Conservation (phyloP, 2,113 vertebrate genomes). For the Elaphurus davidianus region DNA sequence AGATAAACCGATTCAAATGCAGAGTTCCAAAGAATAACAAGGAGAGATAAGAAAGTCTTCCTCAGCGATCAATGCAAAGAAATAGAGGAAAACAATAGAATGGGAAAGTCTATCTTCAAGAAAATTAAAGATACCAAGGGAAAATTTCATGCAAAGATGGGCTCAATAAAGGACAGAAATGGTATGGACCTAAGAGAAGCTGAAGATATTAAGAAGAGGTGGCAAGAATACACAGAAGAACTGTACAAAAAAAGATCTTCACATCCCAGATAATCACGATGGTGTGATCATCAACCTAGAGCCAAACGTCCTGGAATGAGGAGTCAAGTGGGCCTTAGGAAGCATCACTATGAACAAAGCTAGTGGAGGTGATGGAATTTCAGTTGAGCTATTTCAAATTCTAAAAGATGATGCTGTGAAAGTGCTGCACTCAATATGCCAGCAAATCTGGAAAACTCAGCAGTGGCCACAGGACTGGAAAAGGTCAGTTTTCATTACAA, state of each 20-base stretch:
- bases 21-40: not conserved
- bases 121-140: not conserved
- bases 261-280: not conserved
- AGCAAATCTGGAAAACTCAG: not conserved
- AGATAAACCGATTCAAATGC: not conserved
- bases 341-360: not conserved
- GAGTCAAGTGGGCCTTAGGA: not conserved
- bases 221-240: not conserved
- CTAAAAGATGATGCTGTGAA: not conserved
- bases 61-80: not conserved
- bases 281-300: not conserved
- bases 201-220: not conserved
- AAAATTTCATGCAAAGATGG: not conserved
- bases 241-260: not conserved
- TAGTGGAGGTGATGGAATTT: not conserved
- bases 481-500: not conserved
- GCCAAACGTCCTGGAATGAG: rapidly evolving
- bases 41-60: not conserved
- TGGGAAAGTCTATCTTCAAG: not conserved
- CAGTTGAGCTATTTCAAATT: not conserved
- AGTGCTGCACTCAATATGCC: not conserved
- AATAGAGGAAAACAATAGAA: not conserved
- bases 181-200: not conserved
- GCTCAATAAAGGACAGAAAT: not conserved
- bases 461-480: not conserved